Percentiles rank a stretch among this genome's conserved stretches.
phyloP scores from a whole-genome alignment of 2,888 invertebrate genomes.

The Ypsolopha scabrella region DNA sequence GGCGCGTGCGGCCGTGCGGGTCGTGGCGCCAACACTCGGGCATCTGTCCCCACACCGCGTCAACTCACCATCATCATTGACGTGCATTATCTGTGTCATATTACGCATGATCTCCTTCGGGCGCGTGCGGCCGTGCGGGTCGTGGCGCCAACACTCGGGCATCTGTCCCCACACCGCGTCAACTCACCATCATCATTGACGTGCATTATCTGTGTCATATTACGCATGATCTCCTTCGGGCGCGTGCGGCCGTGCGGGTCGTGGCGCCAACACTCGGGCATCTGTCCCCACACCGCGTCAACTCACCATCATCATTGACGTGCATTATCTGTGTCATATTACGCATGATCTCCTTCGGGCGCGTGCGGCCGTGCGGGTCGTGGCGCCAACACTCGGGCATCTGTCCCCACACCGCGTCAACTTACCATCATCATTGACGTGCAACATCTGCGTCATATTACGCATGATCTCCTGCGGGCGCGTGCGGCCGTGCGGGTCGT shows the following conservation, averaged over 20 bases:
- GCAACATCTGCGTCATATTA: slow-evolving; percentile 84
- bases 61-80: too few species aligned
- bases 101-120: slow-evolving; percentile 90
- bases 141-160: slow-evolving; percentile 84
- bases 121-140: slow-evolving; percentile 77
- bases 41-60: slow-evolving; percentile 82
- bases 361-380: slow-evolving; percentile 77
- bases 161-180: slow-evolving; percentile 74
- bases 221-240: slow-evolving; percentile 88
- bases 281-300: slow-evolving; percentile 70
- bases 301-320: too few species aligned
- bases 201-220: too few species aligned
- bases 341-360: slow-evolving; percentile 88
- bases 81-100: too few species aligned
- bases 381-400: slow-evolving; percentile 87
- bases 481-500: slow-evolving; percentile 76
- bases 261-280: slow-evolving; percentile 85
- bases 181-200: too few species aligned
- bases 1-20: slow-evolving; percentile 78
- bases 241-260: slow-evolving; percentile 79
- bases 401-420: not conserved
- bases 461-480: slow-evolving; percentile 89
- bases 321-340: slow-evolving; percentile 84
- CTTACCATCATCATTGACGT: slow-evolving; percentile 64
- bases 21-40: slow-evolving; percentile 85